Evolutionary conservation across 2,888 invertebrate genomes (phyloP).

Genomic region (Choreutis nemorana): DNA sequence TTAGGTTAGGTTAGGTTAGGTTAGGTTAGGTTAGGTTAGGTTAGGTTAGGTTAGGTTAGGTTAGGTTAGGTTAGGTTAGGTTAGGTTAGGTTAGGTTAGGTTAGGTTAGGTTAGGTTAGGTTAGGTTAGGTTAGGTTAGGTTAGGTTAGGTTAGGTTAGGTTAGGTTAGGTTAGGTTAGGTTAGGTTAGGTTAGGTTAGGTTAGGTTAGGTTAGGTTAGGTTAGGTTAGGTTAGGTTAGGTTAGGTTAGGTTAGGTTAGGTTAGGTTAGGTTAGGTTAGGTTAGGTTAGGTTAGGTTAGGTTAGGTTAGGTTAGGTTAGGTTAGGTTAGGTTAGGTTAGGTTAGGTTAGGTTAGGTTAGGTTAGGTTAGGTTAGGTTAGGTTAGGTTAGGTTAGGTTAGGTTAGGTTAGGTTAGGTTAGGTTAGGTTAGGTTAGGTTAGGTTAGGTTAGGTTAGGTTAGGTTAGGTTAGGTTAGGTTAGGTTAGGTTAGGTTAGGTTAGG

Average conservation of each 20-base stretch:
- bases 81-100: constrained; percentile 1
- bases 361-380: constrained; percentile 1
- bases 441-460: constrained; percentile 1
- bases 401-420: constrained; percentile 1
- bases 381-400: constrained; percentile 1
- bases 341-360: constrained; percentile 1
- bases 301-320: constrained; percentile 1
- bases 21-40: constrained; percentile 1
- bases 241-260: constrained; percentile 1
- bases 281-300: constrained; percentile 1
- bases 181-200: constrained; percentile 1
- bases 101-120: constrained; percentile 1
- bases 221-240: constrained; percentile 1
- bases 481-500: constrained; percentile 1
- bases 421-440: constrained; percentile 1
- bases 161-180: constrained; percentile 1
- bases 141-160: constrained; percentile 1
- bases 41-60: constrained; percentile 1
- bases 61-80: constrained; percentile 1
- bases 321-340: constrained; percentile 1
- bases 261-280: constrained; percentile 1
- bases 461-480: constrained; percentile 1
- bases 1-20: constrained; percentile 1
- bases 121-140: constrained; percentile 1
- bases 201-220: constrained; percentile 1